Evolutionary conservation across 2,797 vertebrate genomes (phyloP), one percentile per base, ranked within the genome.

Genomic region (Pangasius macronema): DNA sequence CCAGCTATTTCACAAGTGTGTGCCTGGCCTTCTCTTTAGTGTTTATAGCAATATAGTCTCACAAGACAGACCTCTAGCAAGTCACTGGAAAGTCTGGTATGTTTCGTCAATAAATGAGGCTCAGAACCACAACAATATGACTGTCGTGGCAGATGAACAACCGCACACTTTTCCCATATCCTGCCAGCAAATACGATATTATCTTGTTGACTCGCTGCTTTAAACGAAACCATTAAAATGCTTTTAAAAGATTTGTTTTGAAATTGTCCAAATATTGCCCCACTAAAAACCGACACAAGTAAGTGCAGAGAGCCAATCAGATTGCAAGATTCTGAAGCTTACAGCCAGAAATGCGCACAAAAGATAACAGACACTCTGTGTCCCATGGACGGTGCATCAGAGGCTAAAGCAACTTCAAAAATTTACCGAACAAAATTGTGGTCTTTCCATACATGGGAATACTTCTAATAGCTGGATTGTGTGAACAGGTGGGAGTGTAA

Each of bases 21-120:
- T 51, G 61, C 27, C 27, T 79, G 75, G 16, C 75, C 18, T 33
- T 77, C 49, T 77, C 46, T 53, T 75, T 53, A 11, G 51, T 11
- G 5, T 82, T 82, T 65, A 65, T 30, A 14, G 82, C 82, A 85
- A 57, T 67, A 63, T 49, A 65, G 14, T 53, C 63, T 30, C 27
- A 42, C 36, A 67, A 51, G 27, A 11, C 59, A 82, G 18, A 82
- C 33, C 55, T 20, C 13, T 51, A 51, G 49, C n/a, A 55, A 9
- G 3, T 81, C 10, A 2, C 79, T 61, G 22, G 11, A 81, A 57
- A 42, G 14, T 77, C 46, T 77, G 73, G 9, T 51, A 16, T n/a
- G 27, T n/a, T 75, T 75, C 13, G 27, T 49, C 42, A 51, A 46
- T n/a, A 75, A 51, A 79, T 2, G 7, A 36, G 20, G 53, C 51